Evolutionary conservation across 2,113 vertebrate genomes (phyloP), one percentile per base, ranked within the genome.

Genomic region (Oryzias celebensis): DNA sequence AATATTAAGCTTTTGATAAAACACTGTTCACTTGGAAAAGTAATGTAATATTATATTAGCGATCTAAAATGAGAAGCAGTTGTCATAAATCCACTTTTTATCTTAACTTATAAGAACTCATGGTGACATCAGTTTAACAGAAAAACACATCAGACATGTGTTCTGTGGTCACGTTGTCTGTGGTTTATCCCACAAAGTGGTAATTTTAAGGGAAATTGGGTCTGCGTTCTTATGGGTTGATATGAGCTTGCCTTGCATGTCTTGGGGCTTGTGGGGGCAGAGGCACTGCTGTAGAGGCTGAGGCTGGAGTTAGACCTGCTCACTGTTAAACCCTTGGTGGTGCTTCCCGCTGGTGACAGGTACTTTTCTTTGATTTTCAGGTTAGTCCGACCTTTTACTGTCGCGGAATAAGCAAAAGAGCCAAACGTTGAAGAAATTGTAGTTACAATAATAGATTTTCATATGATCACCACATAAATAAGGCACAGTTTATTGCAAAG

Each of bases 311-410:
- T 93, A 48, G 94, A 95, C 66, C 93, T 82, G 91, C 93, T 94
- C 26, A 93, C 93, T 15, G 92, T 88, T 74, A 93, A 71, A 44
- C 75, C 90, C 60, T 94, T 95, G 14, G 93, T 76, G 7, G 62
- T 85, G 52, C 91, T 87, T 1, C 83, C 88, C 49, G 14, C 89
- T 0, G 93, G 83, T 15, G 91, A 90, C 82, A 96, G 84, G 84
- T 95, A 96, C 81, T 94, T 95, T 90, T 94, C 94, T 49, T 96
- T 96, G 83, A 96, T 96, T 90, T 96, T 96, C 69, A 96, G 75
- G 81, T 96, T 96, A 63, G 95, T 96, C 23, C 95, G 89, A 20
- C 93, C 93, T 80, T 96, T 96, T 46, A 96, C 95, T 96, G 85
- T 65, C 22, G 48, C 22, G 1, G 58, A 76, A 50, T 70, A 31